Percentiles rank a stretch among this genome's conserved stretches.
phyloP scores from a whole-genome alignment of 2,113 vertebrate genomes.

The Phylloscopus whistleri region DNA sequence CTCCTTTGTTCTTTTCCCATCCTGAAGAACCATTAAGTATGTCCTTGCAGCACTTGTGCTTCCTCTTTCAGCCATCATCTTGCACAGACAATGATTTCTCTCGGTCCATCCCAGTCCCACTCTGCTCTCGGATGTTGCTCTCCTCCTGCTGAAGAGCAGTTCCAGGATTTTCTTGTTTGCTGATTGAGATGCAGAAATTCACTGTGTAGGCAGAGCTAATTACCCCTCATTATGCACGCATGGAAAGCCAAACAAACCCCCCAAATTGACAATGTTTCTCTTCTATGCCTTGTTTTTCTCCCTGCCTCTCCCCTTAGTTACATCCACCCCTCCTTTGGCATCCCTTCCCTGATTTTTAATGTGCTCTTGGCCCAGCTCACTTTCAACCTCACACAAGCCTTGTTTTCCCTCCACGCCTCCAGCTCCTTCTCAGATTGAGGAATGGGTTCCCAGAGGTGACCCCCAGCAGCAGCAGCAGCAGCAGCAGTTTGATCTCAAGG shows the following conservation, averaged over 20 bases:
- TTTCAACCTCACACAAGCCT: background rate
- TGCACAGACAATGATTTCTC: background rate
- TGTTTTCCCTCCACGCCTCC: background rate
- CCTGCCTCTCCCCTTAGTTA: background rate
- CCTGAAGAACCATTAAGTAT: background rate
- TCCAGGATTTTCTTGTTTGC: background rate
- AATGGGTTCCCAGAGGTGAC: constrained; percentile 7
- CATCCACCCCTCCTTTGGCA: background rate
- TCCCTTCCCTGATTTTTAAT: background rate
- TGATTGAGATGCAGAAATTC: background rate
- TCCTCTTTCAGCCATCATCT: background rate
- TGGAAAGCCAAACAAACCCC: background rate
- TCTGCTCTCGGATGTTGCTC: background rate
- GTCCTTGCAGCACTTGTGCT: background rate
- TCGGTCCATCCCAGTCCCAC: background rate
- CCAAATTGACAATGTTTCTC: background rate
- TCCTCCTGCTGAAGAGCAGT: background rate
- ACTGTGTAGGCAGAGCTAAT: background rate
- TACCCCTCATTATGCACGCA: background rate
- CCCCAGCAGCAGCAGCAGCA: background rate
- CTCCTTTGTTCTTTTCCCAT: background rate
- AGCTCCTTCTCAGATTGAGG: background rate
- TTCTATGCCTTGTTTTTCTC: background rate
- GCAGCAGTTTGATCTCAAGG: constrained; percentile 13
- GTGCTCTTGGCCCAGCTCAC: background rate